Percentiles rank a stretch among this genome's conserved stretches.
Conservation (phyloP, 2,888 invertebrate genomes). For the Plusia festucae region DNA sequence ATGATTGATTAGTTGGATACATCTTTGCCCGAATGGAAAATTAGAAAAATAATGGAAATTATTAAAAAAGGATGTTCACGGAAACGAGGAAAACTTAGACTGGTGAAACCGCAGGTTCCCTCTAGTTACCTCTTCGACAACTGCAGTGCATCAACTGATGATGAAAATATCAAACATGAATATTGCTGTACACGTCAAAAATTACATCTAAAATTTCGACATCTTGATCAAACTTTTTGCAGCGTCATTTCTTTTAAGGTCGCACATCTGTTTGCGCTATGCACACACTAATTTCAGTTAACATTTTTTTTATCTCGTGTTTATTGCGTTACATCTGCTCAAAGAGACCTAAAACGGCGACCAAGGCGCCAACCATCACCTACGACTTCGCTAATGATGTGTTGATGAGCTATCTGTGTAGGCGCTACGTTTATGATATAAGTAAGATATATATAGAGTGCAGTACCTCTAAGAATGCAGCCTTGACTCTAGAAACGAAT, state of each 20-base stretch:
- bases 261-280: conserved; percentile 1
- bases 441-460: too few relatives aligned
- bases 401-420: conserved; percentile 4
- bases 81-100: too few relatives aligned
- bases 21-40: too few relatives aligned
- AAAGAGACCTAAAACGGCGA: neutral
- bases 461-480: neutral
- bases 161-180: too few relatives aligned
- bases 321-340: neutral
- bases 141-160: too few relatives aligned
- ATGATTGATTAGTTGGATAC: too few relatives aligned
- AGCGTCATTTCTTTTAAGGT: neutral
- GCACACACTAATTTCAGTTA: neutral
- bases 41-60: too few relatives aligned
- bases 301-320: neutral
- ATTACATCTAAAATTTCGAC: neutral
- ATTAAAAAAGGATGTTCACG: too few relatives aligned
- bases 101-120: too few relatives aligned
- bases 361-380: neutral
- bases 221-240: neutral
- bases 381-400: conserved; percentile 1
- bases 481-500: neutral
- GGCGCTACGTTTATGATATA: neutral
- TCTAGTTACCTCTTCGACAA: too few relatives aligned
- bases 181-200: neutral